Evolutionary conservation across 2,888 invertebrate genomes (phyloP), one percentile per base, ranked within the genome.

Genomic region (Drepanosiphum platanoidis): DNA sequence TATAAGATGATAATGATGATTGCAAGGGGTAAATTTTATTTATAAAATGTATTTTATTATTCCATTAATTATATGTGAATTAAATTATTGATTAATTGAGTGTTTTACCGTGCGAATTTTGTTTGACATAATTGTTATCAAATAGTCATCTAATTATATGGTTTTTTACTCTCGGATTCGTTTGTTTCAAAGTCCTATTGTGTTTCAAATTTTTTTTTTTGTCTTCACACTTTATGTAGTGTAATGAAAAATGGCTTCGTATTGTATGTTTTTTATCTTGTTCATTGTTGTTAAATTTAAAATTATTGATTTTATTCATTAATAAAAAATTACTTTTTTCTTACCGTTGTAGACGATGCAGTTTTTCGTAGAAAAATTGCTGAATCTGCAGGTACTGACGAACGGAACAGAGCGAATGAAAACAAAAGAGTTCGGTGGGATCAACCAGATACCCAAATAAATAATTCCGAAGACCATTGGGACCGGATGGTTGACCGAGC

Each of bases 401-500:
- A 84, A 68, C 66, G 68, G 0, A 84, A 52, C 22, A 75, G 84
- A 77, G 9, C 30, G n/a, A 77, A 18, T 77, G 84, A 84, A 52
- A 68, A 42, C 30, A 84, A 84, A 22, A 84, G 84, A 84, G 84
- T 75, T n/a, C 52, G 84, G 2, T 84, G 84, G 84, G 84, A 84
- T 68, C 75, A 84, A 70, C 77, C 84, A 15, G 83, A 83, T 32
- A 13, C 9, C 30, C 75, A 77, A 18, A 66, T 70, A 36, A 36
- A 52, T 68, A 68, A 58, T 84, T 34, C 75, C 39, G 75, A 84
- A 52, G 84, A 84, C n/a, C 84, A 75, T 39, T 84, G 84, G 84
- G 84, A 84, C 46, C 75, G 84, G 66, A 52, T 84, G 42, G 64
- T 84, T 75, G 84, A 84, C 36, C 75, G 66, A 32, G n/a, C 46